Conservation (phyloP, 2,797 vertebrate genomes). For the Cyprinella venusta region DNA sequence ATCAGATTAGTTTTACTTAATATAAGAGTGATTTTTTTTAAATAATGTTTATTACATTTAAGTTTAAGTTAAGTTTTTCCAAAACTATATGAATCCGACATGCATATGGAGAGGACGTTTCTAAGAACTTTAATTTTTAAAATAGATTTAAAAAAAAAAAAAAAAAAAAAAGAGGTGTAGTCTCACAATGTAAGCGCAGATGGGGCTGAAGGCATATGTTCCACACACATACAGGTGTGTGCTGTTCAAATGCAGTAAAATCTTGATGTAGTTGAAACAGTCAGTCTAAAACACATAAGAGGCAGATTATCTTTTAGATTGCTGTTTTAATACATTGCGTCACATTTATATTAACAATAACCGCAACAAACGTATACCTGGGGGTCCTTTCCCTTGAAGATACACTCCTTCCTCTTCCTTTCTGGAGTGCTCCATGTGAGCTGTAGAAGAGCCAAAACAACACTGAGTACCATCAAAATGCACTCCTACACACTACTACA, state of each 20-base stretch:
- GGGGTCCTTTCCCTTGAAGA: slow-evolving; percentile 92
- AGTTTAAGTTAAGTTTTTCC: neutral
- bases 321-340: neutral
- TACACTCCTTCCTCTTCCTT: slow-evolving; percentile 88
- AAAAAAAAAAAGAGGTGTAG: neutral
- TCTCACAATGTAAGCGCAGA: slow-evolving; percentile 92
- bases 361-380: slow-evolving; percentile 75
- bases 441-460: slow-evolving; percentile 70
- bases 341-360: neutral
- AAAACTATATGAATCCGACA: neutral
- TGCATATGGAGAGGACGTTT: neutral
- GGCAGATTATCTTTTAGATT: neutral
- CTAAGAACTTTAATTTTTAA: neutral
- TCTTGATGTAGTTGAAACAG: slow-evolving; percentile 97
- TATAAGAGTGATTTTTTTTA: too few species aligned
- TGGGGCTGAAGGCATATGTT: slow-evolving; percentile 91
- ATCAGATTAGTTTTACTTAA: neutral
- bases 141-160: neutral
- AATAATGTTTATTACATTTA: too few species aligned
- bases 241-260: slow-evolving; percentile 88
- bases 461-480: slow-evolving; percentile 12
- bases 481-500: slow-evolving; percentile 18
- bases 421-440: slow-evolving; percentile 86
- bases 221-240: slow-evolving; percentile 92
- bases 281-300: slow-evolving; percentile 79